Evolutionary conservation across 2,113 vertebrate genomes (phyloP).

Genomic region (Rhabdornis inornatus): DNA sequence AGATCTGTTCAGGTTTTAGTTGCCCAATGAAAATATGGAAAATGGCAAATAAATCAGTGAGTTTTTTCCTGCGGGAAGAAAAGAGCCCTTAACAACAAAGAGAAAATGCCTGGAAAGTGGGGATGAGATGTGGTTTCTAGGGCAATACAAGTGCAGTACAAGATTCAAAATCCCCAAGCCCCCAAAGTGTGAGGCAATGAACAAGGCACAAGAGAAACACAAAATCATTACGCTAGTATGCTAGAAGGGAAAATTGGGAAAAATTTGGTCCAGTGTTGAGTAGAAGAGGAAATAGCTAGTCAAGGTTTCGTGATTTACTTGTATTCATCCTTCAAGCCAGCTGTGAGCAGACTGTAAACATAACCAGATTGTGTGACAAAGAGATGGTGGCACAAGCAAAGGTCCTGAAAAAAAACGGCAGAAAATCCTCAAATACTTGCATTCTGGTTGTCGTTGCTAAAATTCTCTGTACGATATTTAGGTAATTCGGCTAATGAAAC

Average conservation of each 20-base stretch:
- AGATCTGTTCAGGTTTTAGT: background rate
- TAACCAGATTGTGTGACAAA: background rate
- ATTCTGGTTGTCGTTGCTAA: background rate
- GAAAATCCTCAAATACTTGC: background rate
- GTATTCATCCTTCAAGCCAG: background rate
- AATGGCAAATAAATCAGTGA: background rate
- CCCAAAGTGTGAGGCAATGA: background rate
- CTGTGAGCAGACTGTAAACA: slow-evolving; percentile 15
- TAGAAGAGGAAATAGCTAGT: slow-evolving; percentile 17
- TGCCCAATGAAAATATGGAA: background rate
- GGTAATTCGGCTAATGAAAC: background rate
- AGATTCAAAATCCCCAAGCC: slow-evolving; percentile 16
- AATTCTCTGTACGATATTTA: background rate
- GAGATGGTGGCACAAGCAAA: background rate
- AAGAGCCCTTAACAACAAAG: background rate
- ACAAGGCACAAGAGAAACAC: slow-evolving; percentile 16
- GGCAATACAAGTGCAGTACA: background rate
- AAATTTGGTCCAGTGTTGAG: background rate
- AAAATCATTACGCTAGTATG: background rate
- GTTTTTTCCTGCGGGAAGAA: background rate
- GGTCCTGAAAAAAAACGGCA: background rate
- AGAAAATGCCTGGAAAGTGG: slow-evolving; percentile 7
- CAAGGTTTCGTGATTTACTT: slow-evolving; percentile 1
- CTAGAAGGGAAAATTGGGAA: background rate
- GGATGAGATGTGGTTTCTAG: slow-evolving; percentile 28